A percentile compares a stretch with the other conserved stretches of the same genome.
These are phyloP conservation scores for Drepana arcuata DNA, from an alignment of 1,140 invertebrate genomes.

Conservation along the genomic window DNA sequence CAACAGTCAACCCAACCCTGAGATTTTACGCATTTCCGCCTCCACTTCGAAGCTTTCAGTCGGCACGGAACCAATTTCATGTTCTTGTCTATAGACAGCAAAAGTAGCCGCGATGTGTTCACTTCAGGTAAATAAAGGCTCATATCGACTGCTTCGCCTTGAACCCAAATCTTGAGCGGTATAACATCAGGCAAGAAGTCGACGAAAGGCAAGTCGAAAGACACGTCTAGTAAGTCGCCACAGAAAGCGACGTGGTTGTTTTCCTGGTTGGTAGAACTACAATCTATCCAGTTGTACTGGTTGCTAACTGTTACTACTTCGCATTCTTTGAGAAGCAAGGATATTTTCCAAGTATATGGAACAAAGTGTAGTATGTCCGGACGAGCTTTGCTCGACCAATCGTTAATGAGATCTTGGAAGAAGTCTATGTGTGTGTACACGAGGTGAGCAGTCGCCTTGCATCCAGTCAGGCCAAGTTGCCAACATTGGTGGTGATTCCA, in stretches of 20 bases:
- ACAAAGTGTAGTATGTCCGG: constrained; percentile 96
- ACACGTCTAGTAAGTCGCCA: constrained; percentile 93
- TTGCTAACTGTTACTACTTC: constrained; percentile 95
- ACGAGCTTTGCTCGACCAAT: constrained; percentile 93
- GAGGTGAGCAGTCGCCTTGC: constrained; percentile 92
- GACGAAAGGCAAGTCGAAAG: constrained; percentile 92
- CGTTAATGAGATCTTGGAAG: constrained; percentile 95
- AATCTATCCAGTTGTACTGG: constrained; percentile 99
- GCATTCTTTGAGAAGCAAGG: constrained; percentile 93
- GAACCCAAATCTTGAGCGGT: constrained; percentile 92
- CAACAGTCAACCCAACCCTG: constrained; percentile 96
- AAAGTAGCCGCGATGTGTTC: constrained; percentile 86
- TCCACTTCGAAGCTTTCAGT: constrained; percentile 80
- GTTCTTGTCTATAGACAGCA: constrained; percentile 90
- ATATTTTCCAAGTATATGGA: constrained; percentile 97
- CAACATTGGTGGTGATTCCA: constrained; percentile 98
- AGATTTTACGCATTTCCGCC: constrained; percentile 84
- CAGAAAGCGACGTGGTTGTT: constrained; percentile 95
- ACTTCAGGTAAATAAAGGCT: constrained; percentile 92
- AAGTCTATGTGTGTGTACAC: constrained; percentile 97
- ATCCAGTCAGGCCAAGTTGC: constrained; percentile 91
- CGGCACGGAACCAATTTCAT: constrained; percentile 83
- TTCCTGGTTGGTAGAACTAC: constrained; percentile 94
- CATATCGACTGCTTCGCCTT: constrained; percentile 93
- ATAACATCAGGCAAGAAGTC: constrained; percentile 93